Evolutionary conservation across 1,140 invertebrate genomes (phyloP).

Genomic region (Nilaparvata lugens): DNA sequence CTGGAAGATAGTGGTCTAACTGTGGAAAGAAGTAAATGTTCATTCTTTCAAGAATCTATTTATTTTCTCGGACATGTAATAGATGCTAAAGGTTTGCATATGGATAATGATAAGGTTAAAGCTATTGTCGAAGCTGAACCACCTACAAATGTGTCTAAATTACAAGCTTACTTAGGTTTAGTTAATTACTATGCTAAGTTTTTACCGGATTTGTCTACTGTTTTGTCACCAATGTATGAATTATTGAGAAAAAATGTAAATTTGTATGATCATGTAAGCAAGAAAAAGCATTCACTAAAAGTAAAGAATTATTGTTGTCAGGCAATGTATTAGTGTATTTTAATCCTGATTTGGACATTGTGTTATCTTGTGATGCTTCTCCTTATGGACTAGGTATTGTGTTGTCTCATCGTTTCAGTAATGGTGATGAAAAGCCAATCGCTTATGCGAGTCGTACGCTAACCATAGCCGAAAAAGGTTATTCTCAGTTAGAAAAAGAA

Average conservation of each 20-base stretch:
- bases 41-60: background rate
- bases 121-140: background rate
- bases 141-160: background rate
- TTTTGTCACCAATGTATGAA: constrained; percentile 19
- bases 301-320: constrained; percentile 26
- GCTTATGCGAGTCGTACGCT: constrained; percentile 38
- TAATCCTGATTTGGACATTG: constrained; percentile 31
- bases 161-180: constrained; percentile 3
- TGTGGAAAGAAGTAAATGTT: background rate
- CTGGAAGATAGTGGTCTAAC: background rate
- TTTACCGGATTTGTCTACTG: constrained; percentile 12
- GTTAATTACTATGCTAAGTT: constrained; percentile 7
- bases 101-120: background rate
- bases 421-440: constrained; percentile 36
- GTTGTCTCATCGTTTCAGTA: constrained; percentile 34
- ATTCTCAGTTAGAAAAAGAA: constrained; percentile 3
- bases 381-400: constrained; percentile 39
- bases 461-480: constrained; percentile 29
- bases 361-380: constrained; percentile 40
- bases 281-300: constrained; percentile 34
- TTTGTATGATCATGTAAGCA: background rate
- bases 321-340: constrained; percentile 27
- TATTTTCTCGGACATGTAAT: background rate
- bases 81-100: constrained; percentile 3
- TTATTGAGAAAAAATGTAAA: constrained; percentile 3